Conservation (phyloP, 1,140 invertebrate species). For the Neodiprion fabricii region DNA sequence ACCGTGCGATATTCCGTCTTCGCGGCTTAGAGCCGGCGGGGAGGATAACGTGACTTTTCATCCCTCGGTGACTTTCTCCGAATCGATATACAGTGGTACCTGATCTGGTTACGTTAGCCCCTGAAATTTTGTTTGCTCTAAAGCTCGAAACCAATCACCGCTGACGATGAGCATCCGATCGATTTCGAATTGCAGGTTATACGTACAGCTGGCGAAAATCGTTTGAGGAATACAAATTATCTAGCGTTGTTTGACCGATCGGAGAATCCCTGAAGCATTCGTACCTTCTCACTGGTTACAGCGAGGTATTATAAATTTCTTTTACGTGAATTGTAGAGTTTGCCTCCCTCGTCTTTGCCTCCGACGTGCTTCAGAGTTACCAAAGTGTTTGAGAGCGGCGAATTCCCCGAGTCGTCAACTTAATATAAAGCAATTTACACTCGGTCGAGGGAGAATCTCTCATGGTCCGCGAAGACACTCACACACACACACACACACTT, state of each 20-base stretch:
- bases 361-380: background rate
- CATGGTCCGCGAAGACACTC: no score
- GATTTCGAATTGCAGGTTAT: no score
- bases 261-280: background rate
- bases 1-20: no score
- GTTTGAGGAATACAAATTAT: background rate
- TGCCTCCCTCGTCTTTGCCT: background rate
- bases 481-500: background rate
- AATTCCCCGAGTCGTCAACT: background rate
- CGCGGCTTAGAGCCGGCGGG: no score
- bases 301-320: background rate
- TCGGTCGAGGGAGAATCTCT: background rate
- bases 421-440: conserved; percentile 6
- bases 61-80: no score
- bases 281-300: background rate
- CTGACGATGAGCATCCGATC: no score
- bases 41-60: no score
- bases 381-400: background rate
- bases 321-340: background rate
- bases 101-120: no score
- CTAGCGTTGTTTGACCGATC: background rate
- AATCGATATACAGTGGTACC: no score
- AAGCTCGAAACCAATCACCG: no score
- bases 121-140: no score
- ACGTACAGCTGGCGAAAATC: background rate